Evolutionary conservation across 1,140 invertebrate genomes (phyloP).

Genomic region (Drosophila ercepeae): DNA sequence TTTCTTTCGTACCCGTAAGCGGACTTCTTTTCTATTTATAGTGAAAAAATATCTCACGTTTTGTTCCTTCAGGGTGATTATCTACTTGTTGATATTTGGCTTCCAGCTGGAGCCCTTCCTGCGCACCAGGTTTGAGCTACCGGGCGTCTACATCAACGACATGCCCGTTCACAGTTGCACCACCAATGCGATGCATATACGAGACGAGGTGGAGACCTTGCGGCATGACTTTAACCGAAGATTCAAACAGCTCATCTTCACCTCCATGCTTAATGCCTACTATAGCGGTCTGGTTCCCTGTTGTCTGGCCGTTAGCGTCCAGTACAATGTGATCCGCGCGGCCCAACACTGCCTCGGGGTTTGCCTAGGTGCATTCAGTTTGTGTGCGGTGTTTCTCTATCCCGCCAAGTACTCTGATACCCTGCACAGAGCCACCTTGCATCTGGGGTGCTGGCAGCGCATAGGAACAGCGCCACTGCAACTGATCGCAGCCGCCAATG

Average conservation of each 20-base stretch:
- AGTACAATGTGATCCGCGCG: constrained; percentile 94
- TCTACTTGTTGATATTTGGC: constrained; percentile 94
- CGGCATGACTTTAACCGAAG: constrained; percentile 94
- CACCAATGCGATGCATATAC: constrained; percentile 88
- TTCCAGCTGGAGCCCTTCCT: constrained; percentile 89
- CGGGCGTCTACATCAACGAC: constrained; percentile 79
- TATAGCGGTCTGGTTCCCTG: constrained; percentile 96
- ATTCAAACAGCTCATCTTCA: constrained; percentile 95
- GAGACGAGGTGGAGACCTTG: constrained; percentile 93
- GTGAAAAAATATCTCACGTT: neutral
- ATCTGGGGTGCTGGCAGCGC: constrained; percentile 94
- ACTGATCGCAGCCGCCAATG: constrained; percentile 61
- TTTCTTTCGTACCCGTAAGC: constrained; percentile 94
- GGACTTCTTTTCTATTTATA: neutral
- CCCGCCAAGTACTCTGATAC: constrained; percentile 92
- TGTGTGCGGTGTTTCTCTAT: constrained; percentile 91
- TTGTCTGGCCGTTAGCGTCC: constrained; percentile 93
- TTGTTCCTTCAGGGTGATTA: constrained; percentile 84
- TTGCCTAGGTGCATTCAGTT: constrained; percentile 92
- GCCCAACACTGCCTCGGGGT: constrained; percentile 92
- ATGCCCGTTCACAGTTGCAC: constrained; percentile 89
- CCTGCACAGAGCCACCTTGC: constrained; percentile 93
- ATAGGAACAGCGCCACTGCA: constrained; percentile 83
- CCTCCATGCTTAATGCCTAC: constrained; percentile 94
- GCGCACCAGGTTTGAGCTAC: constrained; percentile 85